These are phyloP conservation scores for Bruchidius siliquastri DNA, from an alignment of 2,888 invertebrate genomes.

Conservation along the genomic window DNA sequence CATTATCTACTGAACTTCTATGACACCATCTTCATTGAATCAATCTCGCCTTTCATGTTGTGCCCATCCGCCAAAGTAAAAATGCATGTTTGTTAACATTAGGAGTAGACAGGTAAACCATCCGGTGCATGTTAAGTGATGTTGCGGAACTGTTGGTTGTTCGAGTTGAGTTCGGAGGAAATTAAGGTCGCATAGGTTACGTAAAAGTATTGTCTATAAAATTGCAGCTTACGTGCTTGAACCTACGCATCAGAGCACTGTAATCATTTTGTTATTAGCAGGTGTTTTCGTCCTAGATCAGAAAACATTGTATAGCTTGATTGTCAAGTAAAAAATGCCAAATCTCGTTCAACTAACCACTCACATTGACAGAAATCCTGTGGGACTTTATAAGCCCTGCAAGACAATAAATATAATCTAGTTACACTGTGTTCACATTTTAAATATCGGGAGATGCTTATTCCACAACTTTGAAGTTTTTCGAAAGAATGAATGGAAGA, in stretches of 20 bases:
- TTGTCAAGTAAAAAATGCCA: too few relatives aligned
- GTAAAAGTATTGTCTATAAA: not conserved
- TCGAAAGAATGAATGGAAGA: too few relatives aligned
- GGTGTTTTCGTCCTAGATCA: not conserved
- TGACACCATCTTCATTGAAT: not conserved
- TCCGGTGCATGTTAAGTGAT: not conserved
- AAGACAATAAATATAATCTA: too few relatives aligned
- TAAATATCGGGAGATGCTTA: too few relatives aligned
- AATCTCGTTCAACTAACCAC: too few relatives aligned
- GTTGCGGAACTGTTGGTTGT: too few relatives aligned
- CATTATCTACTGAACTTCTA: not conserved
- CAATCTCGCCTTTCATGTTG: not conserved
- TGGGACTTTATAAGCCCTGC: too few relatives aligned
- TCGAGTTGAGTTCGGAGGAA: not conserved
- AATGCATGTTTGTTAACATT: not conserved
- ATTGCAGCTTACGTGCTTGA: not conserved
- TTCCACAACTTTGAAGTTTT: too few relatives aligned
- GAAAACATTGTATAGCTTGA: not conserved
- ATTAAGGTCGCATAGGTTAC: not conserved
- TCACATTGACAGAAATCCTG: too few relatives aligned
- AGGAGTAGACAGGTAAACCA: not conserved
- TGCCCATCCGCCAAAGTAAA: not conserved
- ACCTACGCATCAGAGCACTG: not conserved
- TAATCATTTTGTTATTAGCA: not conserved
- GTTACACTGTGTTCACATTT: too few relatives aligned